phyloP scores from a whole-genome alignment of 2,888 invertebrate genomes.

The Conops quadrifasciatus region DNA sequence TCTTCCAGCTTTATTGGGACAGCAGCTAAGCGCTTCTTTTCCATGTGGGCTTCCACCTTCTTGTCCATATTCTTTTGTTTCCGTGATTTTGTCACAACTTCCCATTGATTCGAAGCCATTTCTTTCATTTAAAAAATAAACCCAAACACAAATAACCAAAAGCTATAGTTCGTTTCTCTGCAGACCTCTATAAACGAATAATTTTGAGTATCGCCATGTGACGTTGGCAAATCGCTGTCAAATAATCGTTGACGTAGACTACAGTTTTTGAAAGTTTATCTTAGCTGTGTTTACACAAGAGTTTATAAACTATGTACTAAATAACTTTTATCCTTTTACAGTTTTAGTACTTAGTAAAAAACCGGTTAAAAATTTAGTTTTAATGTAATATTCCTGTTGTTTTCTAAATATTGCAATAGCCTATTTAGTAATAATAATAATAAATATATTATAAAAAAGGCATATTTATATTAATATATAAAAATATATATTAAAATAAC shows the following conservation, averaged over 20 bases:
- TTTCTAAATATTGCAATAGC: too few species aligned
- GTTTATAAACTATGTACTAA: not conserved
- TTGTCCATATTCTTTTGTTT: slow-evolving; percentile 67
- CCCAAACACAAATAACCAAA: not conserved
- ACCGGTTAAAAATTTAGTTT: too few species aligned
- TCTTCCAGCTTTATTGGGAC: slow-evolving; percentile 79
- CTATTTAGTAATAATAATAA: too few species aligned
- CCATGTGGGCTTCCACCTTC: slow-evolving; percentile 66
- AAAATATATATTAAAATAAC: too few species aligned
- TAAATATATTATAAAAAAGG: too few species aligned
- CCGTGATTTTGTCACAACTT: slow-evolving; percentile 76
- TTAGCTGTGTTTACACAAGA: not conserved
- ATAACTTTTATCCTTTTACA: not conserved
- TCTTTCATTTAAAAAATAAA: slow-evolving; percentile 25
- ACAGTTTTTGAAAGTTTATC: not conserved
- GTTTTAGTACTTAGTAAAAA: too few species aligned
- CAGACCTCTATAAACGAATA: not conserved
- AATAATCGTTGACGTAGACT: not conserved
- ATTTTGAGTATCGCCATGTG: slow-evolving; percentile 35
- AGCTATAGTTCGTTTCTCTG: not conserved
- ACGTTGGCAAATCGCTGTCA: slow-evolving; percentile 38
- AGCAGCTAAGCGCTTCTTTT: slow-evolving; percentile 65
- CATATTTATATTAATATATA: too few species aligned
- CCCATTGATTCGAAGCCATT: slow-evolving; percentile 73
- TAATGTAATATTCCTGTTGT: too few species aligned